phyloP scores from a whole-genome alignment of 2,113 vertebrate species.

The Psittacus erithacus region DNA sequence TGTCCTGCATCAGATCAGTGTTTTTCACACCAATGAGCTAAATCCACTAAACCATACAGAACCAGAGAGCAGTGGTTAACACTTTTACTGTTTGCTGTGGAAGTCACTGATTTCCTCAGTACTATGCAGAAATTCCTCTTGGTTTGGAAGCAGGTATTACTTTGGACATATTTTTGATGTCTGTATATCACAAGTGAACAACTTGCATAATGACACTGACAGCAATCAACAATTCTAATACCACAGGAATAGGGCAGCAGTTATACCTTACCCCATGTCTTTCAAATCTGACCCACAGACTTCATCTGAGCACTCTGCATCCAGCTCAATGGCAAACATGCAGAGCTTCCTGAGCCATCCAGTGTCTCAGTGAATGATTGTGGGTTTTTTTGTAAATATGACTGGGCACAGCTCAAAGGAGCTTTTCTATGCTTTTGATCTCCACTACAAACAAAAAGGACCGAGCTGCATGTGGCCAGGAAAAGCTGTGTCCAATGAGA shows the following conservation, averaged over 20 bases:
- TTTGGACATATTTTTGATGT: neutral
- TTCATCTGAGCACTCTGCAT: neutral
- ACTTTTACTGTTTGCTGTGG: neutral
- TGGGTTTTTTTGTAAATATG: neutral
- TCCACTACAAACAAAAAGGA: neutral
- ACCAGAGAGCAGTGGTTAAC: neutral
- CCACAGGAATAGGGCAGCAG: neutral
- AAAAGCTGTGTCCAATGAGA: slow-evolving; percentile 17
- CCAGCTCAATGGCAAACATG: neutral
- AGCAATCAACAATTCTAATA: neutral
- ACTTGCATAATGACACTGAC: neutral
- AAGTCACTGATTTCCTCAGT: neutral
- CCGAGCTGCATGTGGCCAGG: slow-evolving; percentile 28
- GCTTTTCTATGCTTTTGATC: slow-evolving; percentile 33
- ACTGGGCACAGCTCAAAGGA: slow-evolving; percentile 43
- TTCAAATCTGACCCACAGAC: neutral
- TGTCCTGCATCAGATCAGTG: neutral
- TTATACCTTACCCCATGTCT: neutral
- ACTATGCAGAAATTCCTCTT: neutral
- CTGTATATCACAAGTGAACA: neutral
- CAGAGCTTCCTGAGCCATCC: neutral
- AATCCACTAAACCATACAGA: neutral
- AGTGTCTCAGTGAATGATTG: neutral
- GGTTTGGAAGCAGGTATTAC: neutral
- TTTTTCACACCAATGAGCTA: neutral